A percentile compares a stretch with the other conserved stretches of the same genome.
Evolutionary conservation across 2,797 vertebrate genomes (phyloP).

Genomic region (Characodon lateralis): DNA sequence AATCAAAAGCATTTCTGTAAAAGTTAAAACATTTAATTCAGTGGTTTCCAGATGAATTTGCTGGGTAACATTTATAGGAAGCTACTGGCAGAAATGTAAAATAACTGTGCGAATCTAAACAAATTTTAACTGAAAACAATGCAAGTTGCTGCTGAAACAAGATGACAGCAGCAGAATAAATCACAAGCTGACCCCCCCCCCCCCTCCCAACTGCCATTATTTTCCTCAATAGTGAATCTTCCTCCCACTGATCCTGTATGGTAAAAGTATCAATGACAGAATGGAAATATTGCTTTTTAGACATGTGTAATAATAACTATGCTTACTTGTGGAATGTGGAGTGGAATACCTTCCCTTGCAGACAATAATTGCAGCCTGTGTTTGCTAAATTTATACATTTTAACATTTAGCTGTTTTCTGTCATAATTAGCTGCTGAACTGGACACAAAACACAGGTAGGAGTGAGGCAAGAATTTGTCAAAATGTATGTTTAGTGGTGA

Average conservation of each 20-base stretch:
- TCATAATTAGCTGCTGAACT: not conserved
- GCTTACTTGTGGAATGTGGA: not conserved
- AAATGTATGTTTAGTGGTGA: not conserved
- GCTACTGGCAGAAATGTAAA: not conserved
- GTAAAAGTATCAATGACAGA: not conserved
- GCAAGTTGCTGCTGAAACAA: not conserved
- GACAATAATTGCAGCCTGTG: not conserved
- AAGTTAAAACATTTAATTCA: not conserved
- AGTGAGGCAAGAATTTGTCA: not conserved
- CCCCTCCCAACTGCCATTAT: no score
- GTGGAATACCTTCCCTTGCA: not conserved
- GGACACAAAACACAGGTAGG: not conserved
- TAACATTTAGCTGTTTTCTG: not conserved
- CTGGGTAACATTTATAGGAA: not conserved
- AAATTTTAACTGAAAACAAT: not conserved
- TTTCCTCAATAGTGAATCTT: no score
- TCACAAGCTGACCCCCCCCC: no score
- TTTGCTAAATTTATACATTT: not conserved
- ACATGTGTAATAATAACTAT: not conserved
- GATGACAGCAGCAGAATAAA: not conserved
- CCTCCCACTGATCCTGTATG: no score
- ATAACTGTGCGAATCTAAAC: not conserved
- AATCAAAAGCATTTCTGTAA: not conserved
- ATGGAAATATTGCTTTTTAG: not conserved
- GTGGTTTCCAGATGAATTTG: not conserved